phyloP scores from a whole-genome alignment of 2,113 vertebrate genomes.

The Sigmodon hispidus region DNA sequence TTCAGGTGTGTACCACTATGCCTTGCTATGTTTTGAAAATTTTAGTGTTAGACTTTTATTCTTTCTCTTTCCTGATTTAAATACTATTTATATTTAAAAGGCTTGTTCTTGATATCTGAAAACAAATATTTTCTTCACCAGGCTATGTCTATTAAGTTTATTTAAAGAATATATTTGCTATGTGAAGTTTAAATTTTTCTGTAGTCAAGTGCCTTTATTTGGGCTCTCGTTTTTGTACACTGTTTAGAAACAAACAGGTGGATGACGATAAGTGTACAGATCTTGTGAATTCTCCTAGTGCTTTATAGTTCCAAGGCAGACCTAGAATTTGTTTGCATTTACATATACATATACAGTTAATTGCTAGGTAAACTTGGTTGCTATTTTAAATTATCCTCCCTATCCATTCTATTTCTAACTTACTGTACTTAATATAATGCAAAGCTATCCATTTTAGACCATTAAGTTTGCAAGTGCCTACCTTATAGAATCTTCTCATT shows the following conservation, averaged over 20 bases:
- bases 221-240: background rate
- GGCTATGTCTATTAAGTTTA: slow-evolving; percentile 40
- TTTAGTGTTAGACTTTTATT: slow-evolving; percentile 25
- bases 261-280: slow-evolving; percentile 19
- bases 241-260: slow-evolving; percentile 38
- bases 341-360: slow-evolving; percentile 5
- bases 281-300: background rate
- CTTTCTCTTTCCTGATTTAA: slow-evolving; percentile 46
- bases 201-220: slow-evolving; percentile 23
- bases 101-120: background rate
- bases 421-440: background rate
- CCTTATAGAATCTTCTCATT: slow-evolving; percentile 31
- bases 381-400: slow-evolving; percentile 24
- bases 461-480: slow-evolving; percentile 30
- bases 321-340: background rate
- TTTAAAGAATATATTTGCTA: slow-evolving; percentile 39
- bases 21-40: background rate
- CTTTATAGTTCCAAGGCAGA: background rate
- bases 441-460: slow-evolving; percentile 30
- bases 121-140: slow-evolving; percentile 23
- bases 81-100: background rate
- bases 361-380: slow-evolving; percentile 8
- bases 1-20: background rate
- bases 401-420: background rate
- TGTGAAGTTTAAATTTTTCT: slow-evolving; percentile 23